phyloP scores from a whole-genome alignment of 2,797 vertebrate genomes.

The Threskiornis aethiopicus region DNA sequence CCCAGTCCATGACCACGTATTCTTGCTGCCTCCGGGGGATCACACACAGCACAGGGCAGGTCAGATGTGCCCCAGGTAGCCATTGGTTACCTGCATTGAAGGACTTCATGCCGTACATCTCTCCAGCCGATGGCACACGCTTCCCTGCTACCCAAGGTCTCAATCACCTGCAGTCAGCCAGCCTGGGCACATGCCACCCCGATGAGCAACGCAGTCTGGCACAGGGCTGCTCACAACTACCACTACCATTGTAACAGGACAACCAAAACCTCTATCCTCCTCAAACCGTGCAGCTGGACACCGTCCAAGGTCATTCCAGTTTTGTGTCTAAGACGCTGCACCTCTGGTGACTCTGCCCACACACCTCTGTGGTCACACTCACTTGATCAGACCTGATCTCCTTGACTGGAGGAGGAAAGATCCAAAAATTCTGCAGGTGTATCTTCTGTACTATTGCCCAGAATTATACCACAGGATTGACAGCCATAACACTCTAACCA shows the following conservation, averaged over 20 bases:
- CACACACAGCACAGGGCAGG: neutral
- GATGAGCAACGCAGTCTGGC: neutral
- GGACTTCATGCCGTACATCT: neutral
- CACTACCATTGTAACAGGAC: neutral
- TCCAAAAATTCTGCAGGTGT: neutral
- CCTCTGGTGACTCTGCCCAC: neutral
- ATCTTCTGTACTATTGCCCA: neutral
- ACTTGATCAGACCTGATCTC: neutral
- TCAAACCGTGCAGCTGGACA: neutral
- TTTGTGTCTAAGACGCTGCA: neutral
- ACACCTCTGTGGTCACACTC: neutral
- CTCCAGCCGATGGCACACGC: neutral
- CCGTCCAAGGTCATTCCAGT: neutral
- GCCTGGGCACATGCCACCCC: neutral
- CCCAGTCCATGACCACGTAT: accelerated
- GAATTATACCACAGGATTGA: neutral
- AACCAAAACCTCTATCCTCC: neutral
- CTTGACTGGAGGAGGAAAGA: neutral
- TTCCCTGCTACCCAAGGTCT: neutral
- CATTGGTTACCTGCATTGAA: neutral
- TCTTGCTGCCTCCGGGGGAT: neutral
- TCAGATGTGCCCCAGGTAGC: accelerated
- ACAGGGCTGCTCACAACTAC: neutral
- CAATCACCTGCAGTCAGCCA: neutral
- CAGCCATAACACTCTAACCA: neutral